A percentile compares a stretch with the other conserved stretches of the same genome.
Conservation (phyloP, 2,113 vertebrate genomes). For the Conger conger region DNA sequence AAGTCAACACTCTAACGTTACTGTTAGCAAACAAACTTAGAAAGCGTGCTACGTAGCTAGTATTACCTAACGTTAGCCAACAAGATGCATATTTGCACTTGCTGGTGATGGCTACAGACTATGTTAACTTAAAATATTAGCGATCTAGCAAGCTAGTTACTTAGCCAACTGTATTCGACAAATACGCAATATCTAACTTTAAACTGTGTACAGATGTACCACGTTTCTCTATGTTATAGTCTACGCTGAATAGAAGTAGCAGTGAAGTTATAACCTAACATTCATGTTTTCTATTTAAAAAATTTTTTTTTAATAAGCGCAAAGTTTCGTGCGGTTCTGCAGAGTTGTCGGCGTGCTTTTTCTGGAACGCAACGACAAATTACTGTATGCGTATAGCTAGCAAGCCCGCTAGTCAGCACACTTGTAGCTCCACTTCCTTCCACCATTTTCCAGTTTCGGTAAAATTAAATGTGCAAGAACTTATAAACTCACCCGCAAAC, state of each 20-base stretch:
- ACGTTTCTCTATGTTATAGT: background rate
- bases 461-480: constrained; percentile 18
- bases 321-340: background rate
- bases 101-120: background rate
- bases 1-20: background rate
- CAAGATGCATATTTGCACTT: background rate
- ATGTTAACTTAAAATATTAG: too few species aligned
- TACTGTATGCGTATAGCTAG: background rate
- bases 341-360: background rate
- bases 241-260: background rate
- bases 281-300: background rate
- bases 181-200: background rate
- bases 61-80: background rate
- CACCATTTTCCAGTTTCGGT: constrained; percentile 36
- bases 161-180: background rate
- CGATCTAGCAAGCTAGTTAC: background rate
- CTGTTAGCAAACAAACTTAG: background rate
- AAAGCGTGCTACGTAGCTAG: background rate
- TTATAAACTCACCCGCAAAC: constrained; percentile 31
- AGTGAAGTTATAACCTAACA: background rate
- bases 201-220: background rate
- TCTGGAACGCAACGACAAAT: constrained; percentile 2
- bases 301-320: background rate
- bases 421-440: constrained; percentile 36
- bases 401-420: constrained; percentile 6